These are phyloP conservation scores for Platysteira castanea DNA, from an alignment of 2,113 vertebrate genomes.

Conservation along the genomic window DNA sequence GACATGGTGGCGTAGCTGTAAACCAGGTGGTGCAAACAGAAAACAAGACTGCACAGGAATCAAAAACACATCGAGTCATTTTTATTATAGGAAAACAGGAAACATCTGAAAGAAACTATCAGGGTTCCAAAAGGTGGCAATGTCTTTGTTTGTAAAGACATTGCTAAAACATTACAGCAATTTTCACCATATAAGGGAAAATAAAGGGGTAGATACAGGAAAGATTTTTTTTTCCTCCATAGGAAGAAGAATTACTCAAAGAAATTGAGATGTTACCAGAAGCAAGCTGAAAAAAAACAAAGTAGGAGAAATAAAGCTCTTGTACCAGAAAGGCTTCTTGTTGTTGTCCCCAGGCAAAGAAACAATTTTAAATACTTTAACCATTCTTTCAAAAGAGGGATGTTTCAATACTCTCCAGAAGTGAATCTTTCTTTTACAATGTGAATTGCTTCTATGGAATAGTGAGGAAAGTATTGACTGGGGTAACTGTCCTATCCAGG, in stretches of 20 bases:
- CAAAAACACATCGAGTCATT: neutral
- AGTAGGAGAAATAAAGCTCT: neutral
- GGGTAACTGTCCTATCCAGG: neutral
- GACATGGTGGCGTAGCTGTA: neutral
- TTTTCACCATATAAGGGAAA: conserved; percentile 10
- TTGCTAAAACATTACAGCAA: neutral
- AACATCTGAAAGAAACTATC: conserved; percentile 26
- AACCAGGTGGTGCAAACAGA: neutral
- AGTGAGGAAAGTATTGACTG: neutral
- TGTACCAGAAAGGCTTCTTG: neutral
- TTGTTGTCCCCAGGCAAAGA: neutral
- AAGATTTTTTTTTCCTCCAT: neutral
- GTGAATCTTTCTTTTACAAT: neutral
- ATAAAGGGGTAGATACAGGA: neutral
- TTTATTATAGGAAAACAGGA: conserved; percentile 34
- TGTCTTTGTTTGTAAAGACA: neutral
- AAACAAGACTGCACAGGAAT: conserved; percentile 3
- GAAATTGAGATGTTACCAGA: neutral
- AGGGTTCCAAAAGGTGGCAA: neutral
- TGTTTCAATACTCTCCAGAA: neutral
- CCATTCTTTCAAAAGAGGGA: neutral
- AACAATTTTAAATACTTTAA: neutral
- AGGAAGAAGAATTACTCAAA: neutral
- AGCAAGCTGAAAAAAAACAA: neutral
- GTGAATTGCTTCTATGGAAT: neutral